These are phyloP conservation scores for Trissolcus basalis DNA, from an alignment of 1,140 invertebrate genomes.

Conservation along the genomic window DNA sequence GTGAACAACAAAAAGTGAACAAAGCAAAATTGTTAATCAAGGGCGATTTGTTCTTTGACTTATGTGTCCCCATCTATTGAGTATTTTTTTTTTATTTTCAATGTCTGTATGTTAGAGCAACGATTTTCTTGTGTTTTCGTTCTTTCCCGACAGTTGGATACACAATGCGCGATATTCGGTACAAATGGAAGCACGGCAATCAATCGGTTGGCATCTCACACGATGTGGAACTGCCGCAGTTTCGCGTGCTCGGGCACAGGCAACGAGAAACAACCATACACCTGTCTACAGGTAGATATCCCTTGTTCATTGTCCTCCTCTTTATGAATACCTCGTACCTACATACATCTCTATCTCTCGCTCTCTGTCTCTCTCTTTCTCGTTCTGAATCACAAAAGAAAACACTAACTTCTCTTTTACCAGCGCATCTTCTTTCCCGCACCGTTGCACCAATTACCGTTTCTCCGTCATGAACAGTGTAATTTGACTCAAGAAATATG, in stretches of 20 bases:
- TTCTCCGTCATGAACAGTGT: slow-evolving; percentile 48
- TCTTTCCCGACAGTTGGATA: slow-evolving; percentile 89
- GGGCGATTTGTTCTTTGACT: slow-evolving; percentile 32
- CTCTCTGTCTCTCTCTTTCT: slow-evolving; percentile 33
- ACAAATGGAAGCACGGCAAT: slow-evolving; percentile 93
- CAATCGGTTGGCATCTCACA: slow-evolving; percentile 93
- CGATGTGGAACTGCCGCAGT: slow-evolving; percentile 95
- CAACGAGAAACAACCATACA: slow-evolving; percentile 94
- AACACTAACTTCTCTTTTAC: slow-evolving; percentile 41
- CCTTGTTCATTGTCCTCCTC: slow-evolving; percentile 70
- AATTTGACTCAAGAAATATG: not conserved
- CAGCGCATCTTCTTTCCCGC: slow-evolving; percentile 49
- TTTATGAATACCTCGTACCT: slow-evolving; percentile 63
- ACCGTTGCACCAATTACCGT: slow-evolving; percentile 58
- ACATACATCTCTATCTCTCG: slow-evolving; percentile 31
- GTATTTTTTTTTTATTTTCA: slow-evolving; percentile 57
- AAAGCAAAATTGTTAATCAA: slow-evolving; percentile 6
- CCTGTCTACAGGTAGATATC: slow-evolving; percentile 92
- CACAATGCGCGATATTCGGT: slow-evolving; percentile 97
- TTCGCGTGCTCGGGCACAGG: slow-evolving; percentile 94
- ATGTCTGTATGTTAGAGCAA: slow-evolving; percentile 74
- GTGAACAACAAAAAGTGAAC: not conserved
- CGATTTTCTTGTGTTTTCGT: slow-evolving; percentile 79
- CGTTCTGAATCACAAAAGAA: slow-evolving; percentile 26
- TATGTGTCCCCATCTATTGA: slow-evolving; percentile 42